phyloP scores from a whole-genome alignment of 2,797 vertebrate genomes.

The Sylvilagus floridanus region DNA sequence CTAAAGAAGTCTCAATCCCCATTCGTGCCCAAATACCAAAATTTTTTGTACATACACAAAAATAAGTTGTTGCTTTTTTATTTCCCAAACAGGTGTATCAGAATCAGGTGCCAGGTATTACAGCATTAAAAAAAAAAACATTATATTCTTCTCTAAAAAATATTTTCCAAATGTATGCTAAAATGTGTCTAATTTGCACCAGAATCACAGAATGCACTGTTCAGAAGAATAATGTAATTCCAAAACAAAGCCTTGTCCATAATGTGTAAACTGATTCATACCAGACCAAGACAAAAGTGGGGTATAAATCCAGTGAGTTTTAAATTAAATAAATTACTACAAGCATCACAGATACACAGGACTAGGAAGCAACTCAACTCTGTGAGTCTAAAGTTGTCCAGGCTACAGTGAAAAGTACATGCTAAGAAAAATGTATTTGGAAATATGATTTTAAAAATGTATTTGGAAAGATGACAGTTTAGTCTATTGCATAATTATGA shows the following conservation, averaged over 20 bases:
- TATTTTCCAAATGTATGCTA: neutral
- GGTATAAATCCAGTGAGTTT: neutral
- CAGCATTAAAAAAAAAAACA: slow-evolving; percentile 21
- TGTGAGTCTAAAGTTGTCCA: neutral
- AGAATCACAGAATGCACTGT: slow-evolving; percentile 27
- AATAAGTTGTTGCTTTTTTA: neutral
- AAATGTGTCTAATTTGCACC: slow-evolving; percentile 16
- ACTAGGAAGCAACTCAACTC: neutral
- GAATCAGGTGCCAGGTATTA: neutral
- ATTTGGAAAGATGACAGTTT: slow-evolving; percentile 36
- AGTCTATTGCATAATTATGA: neutral
- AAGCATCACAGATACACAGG: neutral
- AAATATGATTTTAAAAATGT: slow-evolving; percentile 9
- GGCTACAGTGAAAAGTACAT: neutral
- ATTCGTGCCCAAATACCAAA: neutral
- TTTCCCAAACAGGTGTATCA: neutral
- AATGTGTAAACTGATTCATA: slow-evolving; percentile 15
- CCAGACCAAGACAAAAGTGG: slow-evolving; percentile 29
- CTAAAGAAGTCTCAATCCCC: neutral
- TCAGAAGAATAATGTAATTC: neutral
- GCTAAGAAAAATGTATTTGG: no score
- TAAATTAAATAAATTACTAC: neutral
- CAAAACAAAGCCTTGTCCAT: neutral
- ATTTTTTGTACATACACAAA: neutral
- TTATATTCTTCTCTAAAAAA: no score